These are phyloP conservation scores for Sminthurides aquaticus DNA, from an alignment of 2,888 invertebrate species.

Conservation along the genomic window DNA sequence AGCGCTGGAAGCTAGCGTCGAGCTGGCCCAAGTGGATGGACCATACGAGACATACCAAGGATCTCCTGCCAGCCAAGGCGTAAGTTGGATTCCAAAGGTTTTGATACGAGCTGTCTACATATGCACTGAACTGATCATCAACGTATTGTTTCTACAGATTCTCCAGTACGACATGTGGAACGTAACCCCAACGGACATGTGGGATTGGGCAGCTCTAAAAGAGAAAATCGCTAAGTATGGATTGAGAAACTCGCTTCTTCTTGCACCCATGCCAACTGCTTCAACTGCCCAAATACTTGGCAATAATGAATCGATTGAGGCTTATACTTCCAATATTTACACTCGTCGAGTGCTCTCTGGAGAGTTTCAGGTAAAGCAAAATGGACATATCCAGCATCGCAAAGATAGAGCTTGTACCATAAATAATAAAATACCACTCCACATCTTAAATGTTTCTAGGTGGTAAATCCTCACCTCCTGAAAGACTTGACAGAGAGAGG, in stretches of 20 bases:
- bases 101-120: not conserved
- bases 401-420: too few species aligned
- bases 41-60: constrained; percentile 87
- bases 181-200: constrained; percentile 73
- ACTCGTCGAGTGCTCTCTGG: constrained; percentile 87
- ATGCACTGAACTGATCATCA: not conserved
- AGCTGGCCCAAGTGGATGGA: constrained; percentile 75
- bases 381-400: not conserved
- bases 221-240: constrained; percentile 79
- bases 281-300: constrained; percentile 98
- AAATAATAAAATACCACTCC: too few species aligned
- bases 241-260: constrained; percentile 79
- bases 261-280: constrained; percentile 98
- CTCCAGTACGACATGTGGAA: constrained; percentile 98
- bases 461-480: constrained; percentile 92
- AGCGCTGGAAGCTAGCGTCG: constrained; percentile 92
- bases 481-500: constrained; percentile 83
- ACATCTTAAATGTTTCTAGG: constrained; percentile 56
- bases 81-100: constrained; percentile 45
- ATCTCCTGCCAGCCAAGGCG: constrained; percentile 85
- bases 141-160: constrained; percentile 52
- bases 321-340: constrained; percentile 96
- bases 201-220: constrained; percentile 82
- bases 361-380: constrained; percentile 61
- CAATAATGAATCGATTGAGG: constrained; percentile 96